These are phyloP conservation scores for Phyllotreta cruciferae DNA, from an alignment of 2,888 invertebrate genomes.

Conservation along the genomic window DNA sequence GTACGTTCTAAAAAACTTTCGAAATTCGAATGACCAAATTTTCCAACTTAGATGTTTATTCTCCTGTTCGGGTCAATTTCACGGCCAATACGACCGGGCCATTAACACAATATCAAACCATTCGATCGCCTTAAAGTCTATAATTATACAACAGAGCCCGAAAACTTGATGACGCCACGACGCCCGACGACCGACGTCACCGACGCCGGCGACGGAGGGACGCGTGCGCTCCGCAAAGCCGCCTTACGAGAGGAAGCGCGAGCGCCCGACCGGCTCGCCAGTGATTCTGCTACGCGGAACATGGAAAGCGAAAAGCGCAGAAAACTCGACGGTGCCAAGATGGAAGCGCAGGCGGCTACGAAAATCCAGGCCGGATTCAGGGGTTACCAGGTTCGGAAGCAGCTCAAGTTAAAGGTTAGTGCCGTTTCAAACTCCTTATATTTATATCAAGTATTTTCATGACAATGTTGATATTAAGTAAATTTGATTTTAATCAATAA, in stretches of 20 bases:
- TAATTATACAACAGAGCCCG: constrained; percentile 30
- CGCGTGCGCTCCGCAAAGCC: constrained; percentile 54
- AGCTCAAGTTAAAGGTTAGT: constrained; percentile 57
- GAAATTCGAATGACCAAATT: background rate
- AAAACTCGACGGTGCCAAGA: constrained; percentile 35
- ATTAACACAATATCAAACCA: background rate
- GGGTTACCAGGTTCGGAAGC: constrained; percentile 67
- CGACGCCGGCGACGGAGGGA: constrained; percentile 33
- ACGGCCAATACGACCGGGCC: no score
- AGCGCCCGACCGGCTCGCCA: constrained; percentile 30
- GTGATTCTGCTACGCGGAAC: constrained; percentile 36
- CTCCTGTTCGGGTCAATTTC: no score
- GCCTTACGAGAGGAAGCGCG: constrained; percentile 43
- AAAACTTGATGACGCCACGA: constrained; percentile 51
- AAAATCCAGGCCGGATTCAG: constrained; percentile 75
- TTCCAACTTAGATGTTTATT: background rate
- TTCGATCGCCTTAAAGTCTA: constrained; percentile 23
- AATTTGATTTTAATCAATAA: no score
- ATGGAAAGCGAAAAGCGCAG: constrained; percentile 43
- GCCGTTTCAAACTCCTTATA: constrained; percentile 7
- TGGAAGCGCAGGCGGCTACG: constrained; percentile 65
- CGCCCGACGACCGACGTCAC: constrained; percentile 24
- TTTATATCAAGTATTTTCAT: no score
- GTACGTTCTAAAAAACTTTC: no score
- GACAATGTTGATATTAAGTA: no score